phyloP scores from a whole-genome alignment of 2,797 vertebrate genomes.

The Pseudochirops cupreus region DNA sequence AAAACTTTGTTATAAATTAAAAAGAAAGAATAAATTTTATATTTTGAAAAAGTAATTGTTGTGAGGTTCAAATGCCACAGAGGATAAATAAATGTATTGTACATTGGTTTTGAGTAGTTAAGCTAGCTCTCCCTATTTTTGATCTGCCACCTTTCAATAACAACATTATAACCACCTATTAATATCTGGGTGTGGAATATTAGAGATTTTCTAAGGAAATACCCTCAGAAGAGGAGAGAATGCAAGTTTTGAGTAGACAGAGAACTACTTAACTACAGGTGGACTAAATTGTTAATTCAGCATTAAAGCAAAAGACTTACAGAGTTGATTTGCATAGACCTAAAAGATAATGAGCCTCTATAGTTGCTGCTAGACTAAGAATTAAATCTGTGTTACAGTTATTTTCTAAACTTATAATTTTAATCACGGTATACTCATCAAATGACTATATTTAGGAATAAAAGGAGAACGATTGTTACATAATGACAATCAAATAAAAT shows the following conservation, averaged over 20 bases:
- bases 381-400: neutral
- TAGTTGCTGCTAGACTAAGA: neutral
- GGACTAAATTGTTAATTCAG: neutral
- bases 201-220: no score
- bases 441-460: neutral
- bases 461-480: constrained; percentile 5
- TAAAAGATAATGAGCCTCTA: neutral
- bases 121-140: no score
- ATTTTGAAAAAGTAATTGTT: no score
- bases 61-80: no score
- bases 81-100: no score
- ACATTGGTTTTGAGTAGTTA: no score
- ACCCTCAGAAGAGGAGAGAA: no score
- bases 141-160: no score
- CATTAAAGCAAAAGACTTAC: neutral
- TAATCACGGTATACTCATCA: neutral
- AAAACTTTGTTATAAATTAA: no score
- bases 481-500: neutral
- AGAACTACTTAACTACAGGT: neutral
- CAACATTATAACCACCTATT: no score
- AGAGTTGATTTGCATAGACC: neutral
- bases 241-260: neutral
- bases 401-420: neutral
- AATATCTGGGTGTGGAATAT: no score
- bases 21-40: no score